Conservation (phyloP, 2,888 invertebrate species). For the Ommatoiulus sabulosus region DNA sequence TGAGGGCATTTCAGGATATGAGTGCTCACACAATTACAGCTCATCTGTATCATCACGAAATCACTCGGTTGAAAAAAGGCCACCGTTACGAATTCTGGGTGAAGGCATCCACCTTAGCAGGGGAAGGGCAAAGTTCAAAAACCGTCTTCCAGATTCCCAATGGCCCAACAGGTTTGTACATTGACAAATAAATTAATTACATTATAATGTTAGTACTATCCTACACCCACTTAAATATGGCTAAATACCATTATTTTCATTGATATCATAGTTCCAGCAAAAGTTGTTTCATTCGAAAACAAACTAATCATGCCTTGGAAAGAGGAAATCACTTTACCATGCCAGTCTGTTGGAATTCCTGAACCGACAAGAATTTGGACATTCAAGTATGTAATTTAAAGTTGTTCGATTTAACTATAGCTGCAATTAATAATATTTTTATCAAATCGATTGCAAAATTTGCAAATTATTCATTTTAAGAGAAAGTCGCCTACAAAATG, state of each 20-base stretch:
- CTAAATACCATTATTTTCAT: not conserved
- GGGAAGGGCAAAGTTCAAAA: slow-evolving; percentile 76
- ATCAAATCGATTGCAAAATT: too few species aligned
- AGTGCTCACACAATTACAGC: slow-evolving; percentile 59
- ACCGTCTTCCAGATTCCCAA: slow-evolving; percentile 57
- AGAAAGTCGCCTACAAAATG: not conserved
- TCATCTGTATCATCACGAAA: slow-evolving; percentile 73
- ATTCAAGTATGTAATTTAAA: slow-evolving; percentile 55
- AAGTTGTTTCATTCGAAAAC: slow-evolving; percentile 94
- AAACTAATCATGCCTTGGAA: slow-evolving; percentile 76
- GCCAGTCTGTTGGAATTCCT: slow-evolving; percentile 93
- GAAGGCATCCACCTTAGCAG: slow-evolving; percentile 92
- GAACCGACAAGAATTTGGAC: slow-evolving; percentile 87
- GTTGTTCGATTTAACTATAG: too few species aligned
- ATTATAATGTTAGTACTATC: not conserved
- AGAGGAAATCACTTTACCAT: slow-evolving; percentile 91
- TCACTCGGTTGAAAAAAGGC: slow-evolving; percentile 79
- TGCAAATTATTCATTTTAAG: not conserved
- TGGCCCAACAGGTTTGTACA: slow-evolving; percentile 58
- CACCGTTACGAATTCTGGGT: slow-evolving; percentile 90
- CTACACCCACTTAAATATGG: not conserved
- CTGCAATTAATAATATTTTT: too few species aligned
- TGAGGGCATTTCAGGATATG: slow-evolving; percentile 29
- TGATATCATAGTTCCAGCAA: slow-evolving; percentile 81
- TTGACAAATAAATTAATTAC: not conserved